Evolutionary conservation across 2,888 invertebrate species (phyloP).

Genomic region (Apamea crenata): DNA sequence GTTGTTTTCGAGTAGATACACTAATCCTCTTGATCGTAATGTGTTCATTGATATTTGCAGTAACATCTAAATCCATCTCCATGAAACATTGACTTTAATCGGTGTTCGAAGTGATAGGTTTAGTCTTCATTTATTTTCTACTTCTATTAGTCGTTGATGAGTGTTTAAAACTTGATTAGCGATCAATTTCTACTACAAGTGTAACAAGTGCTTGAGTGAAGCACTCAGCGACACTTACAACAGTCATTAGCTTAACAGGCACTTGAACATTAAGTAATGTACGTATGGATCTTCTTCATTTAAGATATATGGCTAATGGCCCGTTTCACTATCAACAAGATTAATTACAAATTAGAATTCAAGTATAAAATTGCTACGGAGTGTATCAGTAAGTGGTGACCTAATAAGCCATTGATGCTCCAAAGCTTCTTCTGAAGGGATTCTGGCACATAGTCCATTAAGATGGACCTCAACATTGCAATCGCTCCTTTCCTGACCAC

Average conservation of each 20-base stretch:
- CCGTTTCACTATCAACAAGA: neutral
- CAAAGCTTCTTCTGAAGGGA: neutral
- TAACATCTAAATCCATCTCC: neutral
- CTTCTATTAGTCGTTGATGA: neutral
- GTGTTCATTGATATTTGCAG: neutral
- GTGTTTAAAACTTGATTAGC: constrained; percentile 8
- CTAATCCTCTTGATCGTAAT: neutral
- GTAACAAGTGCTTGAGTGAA: constrained; percentile 24
- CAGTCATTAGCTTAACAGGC: constrained; percentile 16
- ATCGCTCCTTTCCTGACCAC: neutral
- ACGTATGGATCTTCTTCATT: neutral
- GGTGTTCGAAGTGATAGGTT: neutral
- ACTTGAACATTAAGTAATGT: constrained; percentile 14
- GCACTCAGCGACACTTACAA: constrained; percentile 42
- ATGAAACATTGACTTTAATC: neutral
- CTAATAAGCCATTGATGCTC: neutral
- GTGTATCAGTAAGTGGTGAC: neutral
- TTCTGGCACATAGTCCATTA: neutral
- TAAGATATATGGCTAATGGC: neutral
- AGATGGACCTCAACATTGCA: constrained; percentile 1
- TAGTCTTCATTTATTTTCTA: neutral
- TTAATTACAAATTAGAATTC: neutral
- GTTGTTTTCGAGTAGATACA: neutral
- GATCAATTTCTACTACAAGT: constrained; percentile 8
- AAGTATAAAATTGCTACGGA: neutral